phyloP scores from a whole-genome alignment of 2,797 vertebrate species.

The Myotis vivesi region DNA sequence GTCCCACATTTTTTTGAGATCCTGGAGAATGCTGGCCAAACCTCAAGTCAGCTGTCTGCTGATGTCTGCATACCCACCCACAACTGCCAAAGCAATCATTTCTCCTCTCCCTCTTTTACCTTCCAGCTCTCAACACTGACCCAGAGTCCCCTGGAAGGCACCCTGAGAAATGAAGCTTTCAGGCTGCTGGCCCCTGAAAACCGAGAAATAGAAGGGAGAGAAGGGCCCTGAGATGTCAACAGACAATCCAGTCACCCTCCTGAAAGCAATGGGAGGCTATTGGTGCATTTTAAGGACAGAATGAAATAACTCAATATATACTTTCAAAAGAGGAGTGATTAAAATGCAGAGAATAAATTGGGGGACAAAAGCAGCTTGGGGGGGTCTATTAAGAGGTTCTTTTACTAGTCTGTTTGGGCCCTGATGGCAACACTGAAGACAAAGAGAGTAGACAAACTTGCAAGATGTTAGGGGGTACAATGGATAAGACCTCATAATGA shows the following conservation, averaged over 20 bases:
- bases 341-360: background rate
- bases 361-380: background rate
- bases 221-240: background rate
- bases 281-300: background rate
- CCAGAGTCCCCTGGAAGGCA: background rate
- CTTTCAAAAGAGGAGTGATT: background rate
- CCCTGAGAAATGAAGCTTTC: background rate
- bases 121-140: background rate
- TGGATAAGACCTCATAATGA: background rate
- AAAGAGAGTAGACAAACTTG: background rate
- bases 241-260: background rate
- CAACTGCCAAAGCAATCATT: background rate
- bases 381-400: background rate
- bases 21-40: background rate
- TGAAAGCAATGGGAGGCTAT: background rate
- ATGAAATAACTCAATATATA: background rate
- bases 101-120: background rate
- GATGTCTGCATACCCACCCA: background rate
- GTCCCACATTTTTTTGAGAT: background rate
- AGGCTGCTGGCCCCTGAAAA: background rate
- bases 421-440: background rate
- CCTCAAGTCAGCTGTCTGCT: background rate
- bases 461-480: background rate
- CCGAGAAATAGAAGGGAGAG: background rate
- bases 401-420: background rate